Conservation (phyloP, 2,113 vertebrate genomes). For the Sialia sialis region DNA sequence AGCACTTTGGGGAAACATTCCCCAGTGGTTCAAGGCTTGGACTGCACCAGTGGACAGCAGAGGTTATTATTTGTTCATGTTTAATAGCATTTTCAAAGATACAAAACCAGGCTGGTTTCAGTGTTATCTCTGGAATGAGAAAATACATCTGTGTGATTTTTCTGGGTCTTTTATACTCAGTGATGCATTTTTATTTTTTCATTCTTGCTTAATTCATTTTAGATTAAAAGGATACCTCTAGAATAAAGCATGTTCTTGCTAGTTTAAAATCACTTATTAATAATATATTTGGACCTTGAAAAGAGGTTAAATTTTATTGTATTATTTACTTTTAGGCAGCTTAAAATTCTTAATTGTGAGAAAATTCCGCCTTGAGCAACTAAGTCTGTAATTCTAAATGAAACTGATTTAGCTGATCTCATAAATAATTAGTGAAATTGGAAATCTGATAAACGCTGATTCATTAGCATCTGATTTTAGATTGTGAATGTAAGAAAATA, state of each 20-base stretch:
- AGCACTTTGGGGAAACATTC: neutral
- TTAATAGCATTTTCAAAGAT: neutral
- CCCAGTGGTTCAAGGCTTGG: neutral
- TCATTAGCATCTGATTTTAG: neutral
- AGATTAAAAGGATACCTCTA: neutral
- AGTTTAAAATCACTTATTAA: neutral
- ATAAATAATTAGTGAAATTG: neutral
- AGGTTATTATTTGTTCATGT: neutral
- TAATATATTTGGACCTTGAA: neutral
- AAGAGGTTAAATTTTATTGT: neutral
- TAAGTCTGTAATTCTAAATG: constrained; percentile 5
- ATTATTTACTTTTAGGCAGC: constrained; percentile 12
- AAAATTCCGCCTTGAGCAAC: neutral
- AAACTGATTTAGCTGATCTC: neutral
- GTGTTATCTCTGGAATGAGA: neutral
- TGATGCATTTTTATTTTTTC: neutral
- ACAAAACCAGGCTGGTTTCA: neutral
- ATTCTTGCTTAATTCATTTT: neutral
- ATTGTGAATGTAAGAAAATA: neutral
- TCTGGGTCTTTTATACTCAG: neutral
- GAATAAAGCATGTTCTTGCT: neutral
- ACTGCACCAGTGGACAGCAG: neutral
- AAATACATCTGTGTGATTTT: neutral
- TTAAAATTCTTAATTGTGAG: constrained; percentile 10
- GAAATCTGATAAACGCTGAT: neutral